Percentiles rank a stretch among this genome's conserved stretches.
Conservation (phyloP, 30 jellyfish, hydroid and myxozoan genomes). For the Clytia hemisphaerica region DNA sequence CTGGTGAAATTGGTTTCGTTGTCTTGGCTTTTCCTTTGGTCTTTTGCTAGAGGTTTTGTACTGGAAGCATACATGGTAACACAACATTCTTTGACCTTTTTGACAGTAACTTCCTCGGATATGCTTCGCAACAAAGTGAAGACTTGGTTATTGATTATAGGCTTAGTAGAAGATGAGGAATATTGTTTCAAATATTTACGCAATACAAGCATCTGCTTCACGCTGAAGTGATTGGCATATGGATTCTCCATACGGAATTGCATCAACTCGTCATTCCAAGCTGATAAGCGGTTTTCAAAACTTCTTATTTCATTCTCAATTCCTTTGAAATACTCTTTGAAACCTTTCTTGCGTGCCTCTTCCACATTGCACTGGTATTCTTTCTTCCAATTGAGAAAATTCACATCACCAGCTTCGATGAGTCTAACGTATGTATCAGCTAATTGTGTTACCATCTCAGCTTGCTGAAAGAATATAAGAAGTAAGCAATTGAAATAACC, state of each 20-base stretch:
- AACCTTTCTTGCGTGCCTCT: not conserved
- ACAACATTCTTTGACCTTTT: too few species aligned
- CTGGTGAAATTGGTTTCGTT: conserved; percentile 13
- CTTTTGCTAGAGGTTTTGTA: too few species aligned
- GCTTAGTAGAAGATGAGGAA: not conserved
- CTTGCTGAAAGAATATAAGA: conserved; percentile 7
- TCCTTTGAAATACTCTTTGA: not conserved
- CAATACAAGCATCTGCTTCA: conserved; percentile 36
- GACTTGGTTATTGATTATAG: conserved; percentile 12
- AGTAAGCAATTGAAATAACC: too few species aligned
- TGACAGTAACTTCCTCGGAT: too few species aligned
- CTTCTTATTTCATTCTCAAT: conserved; percentile 15
- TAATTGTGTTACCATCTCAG: conserved; percentile 35
- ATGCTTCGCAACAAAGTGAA: too few species aligned
- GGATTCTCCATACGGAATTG: conserved; percentile 35
- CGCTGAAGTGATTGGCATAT: conserved; percentile 27
- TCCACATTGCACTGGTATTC: conserved; percentile 14
- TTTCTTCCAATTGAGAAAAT: conserved; percentile 27
- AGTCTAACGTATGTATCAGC: conserved; percentile 36
- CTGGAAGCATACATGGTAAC: too few species aligned
- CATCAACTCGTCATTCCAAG: conserved; percentile 35
- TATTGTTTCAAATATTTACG: conserved; percentile 22
- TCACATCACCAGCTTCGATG: conserved; percentile 40
- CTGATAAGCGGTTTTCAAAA: conserved; percentile 16
- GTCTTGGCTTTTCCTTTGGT: not conserved